Base-by-base conservation (phyloP, 1,140 invertebrate genomes). In the Heliconius himera region DNA sequence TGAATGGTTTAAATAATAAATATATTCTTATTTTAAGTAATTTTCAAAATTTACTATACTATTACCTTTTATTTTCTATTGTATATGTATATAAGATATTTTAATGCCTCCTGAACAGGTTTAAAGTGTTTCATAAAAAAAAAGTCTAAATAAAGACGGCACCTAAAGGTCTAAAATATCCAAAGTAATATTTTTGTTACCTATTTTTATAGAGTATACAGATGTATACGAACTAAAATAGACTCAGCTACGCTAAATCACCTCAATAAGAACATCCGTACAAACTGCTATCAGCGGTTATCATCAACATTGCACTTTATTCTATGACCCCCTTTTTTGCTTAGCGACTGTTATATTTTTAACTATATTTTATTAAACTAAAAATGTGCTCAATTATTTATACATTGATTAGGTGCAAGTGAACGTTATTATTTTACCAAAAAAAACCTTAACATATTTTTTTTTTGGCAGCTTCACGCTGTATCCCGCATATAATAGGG, bases 181-280 rank as follows among this genome's bases (percentile, higher is more conserved):
- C 0, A 11, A 13, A 26, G 2, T 56, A 56, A 22, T 56, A 22
- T 56, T 56, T 56, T 56, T 66, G 26, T 66, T 66, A 66, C 9
- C 0, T 26, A 60, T n/a, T 13, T 60, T n/a, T 60, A 60, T 60
- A 26, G 20, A 5, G 13, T 29, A 66, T 29, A 66, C 13, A 26
- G 8, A 29, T 13, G 22, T 66, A 66, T 11, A 70, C 60, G 60
- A 26, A 66, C 60, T 66, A 76, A 76, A 76, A 76, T 76, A 76
- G 60, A 46, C 26, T 20, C 60, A 49, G 49, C 76, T 33, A 26
- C 36, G 26, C 29, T 77, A 66, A 77, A 72, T 72, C 66, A 38
- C 76, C 71, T 78, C 56, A 78, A 78, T 51, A 36, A 73, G 70
- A 73, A 78, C 70, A 78, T 78, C 76, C 76, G 76, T 78, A 73